phyloP scores from a whole-genome alignment of 2,888 invertebrate genomes.

The Andrena praecox region DNA sequence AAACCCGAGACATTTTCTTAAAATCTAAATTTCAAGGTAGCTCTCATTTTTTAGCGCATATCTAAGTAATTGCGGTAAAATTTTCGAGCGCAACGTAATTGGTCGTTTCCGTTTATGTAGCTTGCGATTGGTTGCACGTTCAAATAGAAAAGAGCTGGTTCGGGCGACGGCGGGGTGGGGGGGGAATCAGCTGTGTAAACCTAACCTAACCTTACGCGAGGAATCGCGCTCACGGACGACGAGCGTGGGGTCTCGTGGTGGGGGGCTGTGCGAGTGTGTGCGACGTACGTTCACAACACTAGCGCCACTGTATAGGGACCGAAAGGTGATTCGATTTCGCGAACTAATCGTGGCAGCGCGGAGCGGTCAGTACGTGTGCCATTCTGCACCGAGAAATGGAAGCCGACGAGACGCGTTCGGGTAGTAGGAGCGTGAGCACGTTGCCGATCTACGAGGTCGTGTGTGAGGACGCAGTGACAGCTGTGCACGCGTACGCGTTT shows the following conservation, averaged over 20 bases:
- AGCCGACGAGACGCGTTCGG: slow-evolving; percentile 78
- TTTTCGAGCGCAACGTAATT: background rate
- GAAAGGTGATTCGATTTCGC: slow-evolving; percentile 75
- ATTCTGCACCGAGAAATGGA: slow-evolving; percentile 83
- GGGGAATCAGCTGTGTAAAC: slow-evolving; percentile 72
- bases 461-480: slow-evolving; percentile 75
- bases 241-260: slow-evolving; percentile 2
- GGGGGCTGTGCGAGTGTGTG: slow-evolving; percentile 30
- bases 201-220: slow-evolving; percentile 58
- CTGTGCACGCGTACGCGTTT: slow-evolving; percentile 69
- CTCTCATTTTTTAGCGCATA: background rate
- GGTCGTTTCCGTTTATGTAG: background rate
- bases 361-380: slow-evolving; percentile 76
- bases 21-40: slow-evolving; percentile 7
- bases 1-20: background rate
- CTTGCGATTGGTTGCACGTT: slow-evolving; percentile 9
- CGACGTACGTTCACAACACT: slow-evolving; percentile 57
- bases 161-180: slow-evolving; percentile 7
- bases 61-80: background rate
- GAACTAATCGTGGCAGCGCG: slow-evolving; percentile 72
- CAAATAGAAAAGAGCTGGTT: background rate
- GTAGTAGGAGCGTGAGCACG: slow-evolving; percentile 72
- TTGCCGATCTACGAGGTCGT: slow-evolving; percentile 70
- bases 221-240: slow-evolving; percentile 29
- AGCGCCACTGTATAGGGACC: slow-evolving; percentile 74